phyloP scores from a whole-genome alignment of 2,888 invertebrate species.

The Branchinecta sandiegonensis region DNA sequence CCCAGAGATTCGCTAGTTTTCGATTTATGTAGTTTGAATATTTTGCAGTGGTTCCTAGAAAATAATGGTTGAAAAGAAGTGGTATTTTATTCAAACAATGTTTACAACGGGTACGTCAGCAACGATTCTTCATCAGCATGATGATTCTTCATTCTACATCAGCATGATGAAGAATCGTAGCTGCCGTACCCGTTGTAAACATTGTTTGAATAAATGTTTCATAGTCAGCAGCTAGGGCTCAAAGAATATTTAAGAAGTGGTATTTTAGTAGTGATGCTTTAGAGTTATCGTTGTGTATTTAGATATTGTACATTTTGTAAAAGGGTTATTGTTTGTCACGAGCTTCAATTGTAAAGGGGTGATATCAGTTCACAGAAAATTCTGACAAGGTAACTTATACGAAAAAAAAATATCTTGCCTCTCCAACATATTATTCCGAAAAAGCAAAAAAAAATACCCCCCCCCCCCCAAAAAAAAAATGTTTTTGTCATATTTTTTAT shows the following conservation, averaged over 20 bases:
- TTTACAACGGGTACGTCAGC: too few species aligned
- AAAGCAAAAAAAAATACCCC: neutral
- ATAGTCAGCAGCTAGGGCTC: too few species aligned
- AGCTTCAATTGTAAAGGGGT: neutral
- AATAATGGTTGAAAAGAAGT: neutral
- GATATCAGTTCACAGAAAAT: neutral
- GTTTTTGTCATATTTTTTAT: slow-evolving; percentile 6
- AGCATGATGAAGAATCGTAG: too few species aligned
- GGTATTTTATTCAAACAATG: too few species aligned
- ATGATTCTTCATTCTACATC: too few species aligned
- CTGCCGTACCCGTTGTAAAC: too few species aligned
- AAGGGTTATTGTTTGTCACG: neutral
- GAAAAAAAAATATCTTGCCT: neutral
- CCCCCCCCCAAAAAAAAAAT: neutral
- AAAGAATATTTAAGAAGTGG: too few species aligned
- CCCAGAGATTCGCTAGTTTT: neutral
- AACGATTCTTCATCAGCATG: too few species aligned
- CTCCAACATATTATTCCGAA: neutral
- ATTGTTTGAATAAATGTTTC: too few species aligned
- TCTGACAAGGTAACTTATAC: neutral
- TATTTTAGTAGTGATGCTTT: neutral
- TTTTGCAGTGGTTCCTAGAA: neutral
- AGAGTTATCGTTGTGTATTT: neutral
- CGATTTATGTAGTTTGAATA: neutral
- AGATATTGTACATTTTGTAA: neutral